Conservation (phyloP, 2,888 invertebrate genomes). For the Xestia xanthographa region DNA sequence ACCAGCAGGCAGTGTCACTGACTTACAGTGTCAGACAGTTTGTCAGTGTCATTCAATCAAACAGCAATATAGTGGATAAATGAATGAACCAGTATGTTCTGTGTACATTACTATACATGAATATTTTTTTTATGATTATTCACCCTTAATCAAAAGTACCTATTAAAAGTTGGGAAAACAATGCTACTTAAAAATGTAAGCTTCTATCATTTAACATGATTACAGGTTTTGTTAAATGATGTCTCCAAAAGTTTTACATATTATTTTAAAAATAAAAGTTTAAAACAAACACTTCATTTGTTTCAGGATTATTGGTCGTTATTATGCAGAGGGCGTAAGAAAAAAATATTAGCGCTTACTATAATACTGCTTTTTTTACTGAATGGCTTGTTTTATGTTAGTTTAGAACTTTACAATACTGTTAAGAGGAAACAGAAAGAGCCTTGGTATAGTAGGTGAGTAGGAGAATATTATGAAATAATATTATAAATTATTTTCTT, state of each 20-base stretch:
- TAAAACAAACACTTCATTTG: constrained; percentile 9
- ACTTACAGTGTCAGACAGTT: background rate
- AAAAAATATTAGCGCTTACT: constrained; percentile 80
- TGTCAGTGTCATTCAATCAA: constrained; percentile 12
- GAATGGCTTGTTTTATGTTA: constrained; percentile 86
- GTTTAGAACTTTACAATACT: constrained; percentile 82
- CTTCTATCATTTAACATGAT: background rate
- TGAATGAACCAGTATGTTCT: background rate
- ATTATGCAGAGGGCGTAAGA: constrained; percentile 85
- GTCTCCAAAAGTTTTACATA: background rate
- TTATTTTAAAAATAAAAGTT: constrained; percentile 13
- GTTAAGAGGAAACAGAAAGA: constrained; percentile 78
- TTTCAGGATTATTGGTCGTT: constrained; percentile 83
- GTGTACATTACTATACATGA: constrained; percentile 25
- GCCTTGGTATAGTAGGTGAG: constrained; percentile 83
- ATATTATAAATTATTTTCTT: constrained; percentile 3
- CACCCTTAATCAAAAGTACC: background rate
- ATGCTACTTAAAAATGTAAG: constrained; percentile 66
- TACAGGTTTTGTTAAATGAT: background rate
- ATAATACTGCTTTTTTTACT: constrained; percentile 81
- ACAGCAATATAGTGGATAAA: background rate
- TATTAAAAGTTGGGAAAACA: constrained; percentile 20
- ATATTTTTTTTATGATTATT: background rate
- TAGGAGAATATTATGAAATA: constrained; percentile 30
- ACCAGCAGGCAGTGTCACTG: no score